Conservation (phyloP, 2,888 invertebrate genomes). For the Chrysolina oricalcia region DNA sequence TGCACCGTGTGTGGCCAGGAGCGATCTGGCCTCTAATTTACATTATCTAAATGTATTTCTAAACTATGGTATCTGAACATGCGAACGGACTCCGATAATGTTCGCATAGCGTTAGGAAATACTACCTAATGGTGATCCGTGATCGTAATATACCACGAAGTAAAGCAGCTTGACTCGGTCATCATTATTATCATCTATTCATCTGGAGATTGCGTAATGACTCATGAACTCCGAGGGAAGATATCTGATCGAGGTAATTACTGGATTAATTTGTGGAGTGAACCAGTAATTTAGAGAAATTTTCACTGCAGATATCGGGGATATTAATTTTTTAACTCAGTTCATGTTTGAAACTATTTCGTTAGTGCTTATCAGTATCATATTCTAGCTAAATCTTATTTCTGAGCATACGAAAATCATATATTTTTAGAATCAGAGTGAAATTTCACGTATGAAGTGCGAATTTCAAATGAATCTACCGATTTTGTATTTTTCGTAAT, state of each 20-base stretch:
- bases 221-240: conserved; percentile 23
- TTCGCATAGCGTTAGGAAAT: conserved; percentile 38
- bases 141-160: conserved; percentile 36
- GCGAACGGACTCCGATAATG: conserved; percentile 35
- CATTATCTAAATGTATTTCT: conserved; percentile 40
- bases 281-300: no score
- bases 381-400: no score
- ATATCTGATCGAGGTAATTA: background rate
- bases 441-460: no score
- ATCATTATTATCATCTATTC: conserved; percentile 29
- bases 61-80: conserved; percentile 41
- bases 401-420: no score
- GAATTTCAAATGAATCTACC: no score
- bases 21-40: conserved; percentile 32
- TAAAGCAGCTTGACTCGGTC: conserved; percentile 29
- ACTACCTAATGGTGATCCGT: conserved; percentile 41
- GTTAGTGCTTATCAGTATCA: no score
- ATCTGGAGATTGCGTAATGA: conserved; percentile 28
- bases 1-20: conserved; percentile 40
- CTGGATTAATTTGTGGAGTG: no score
- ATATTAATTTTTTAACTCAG: no score
- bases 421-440: no score
- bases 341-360: no score
- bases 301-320: no score
- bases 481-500: no score